Percentiles rank a stretch among this genome's conserved stretches.
phyloP scores from a whole-genome alignment of 2,797 vertebrate genomes.

The Ambastaia sidthimunki region DNA sequence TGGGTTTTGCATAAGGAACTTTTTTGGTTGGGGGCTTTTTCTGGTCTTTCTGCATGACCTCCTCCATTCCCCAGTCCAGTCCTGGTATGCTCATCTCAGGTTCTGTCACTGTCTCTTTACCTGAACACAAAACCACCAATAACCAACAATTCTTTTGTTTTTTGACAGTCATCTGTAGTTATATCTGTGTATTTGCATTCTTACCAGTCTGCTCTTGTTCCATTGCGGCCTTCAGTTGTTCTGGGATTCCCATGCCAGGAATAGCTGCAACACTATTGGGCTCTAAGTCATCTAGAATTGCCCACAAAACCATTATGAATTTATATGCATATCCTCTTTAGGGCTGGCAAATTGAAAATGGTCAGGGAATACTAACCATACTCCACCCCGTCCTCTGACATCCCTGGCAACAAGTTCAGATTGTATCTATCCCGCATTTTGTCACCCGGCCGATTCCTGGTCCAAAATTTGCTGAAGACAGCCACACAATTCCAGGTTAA shows the following conservation, averaged over 20 bases:
- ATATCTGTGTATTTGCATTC: slow-evolving; percentile 49
- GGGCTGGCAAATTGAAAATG: not conserved
- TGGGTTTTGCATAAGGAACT: slow-evolving; percentile 97
- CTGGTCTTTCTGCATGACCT: slow-evolving; percentile 94
- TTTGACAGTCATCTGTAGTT: not conserved
- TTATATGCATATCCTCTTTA: not conserved
- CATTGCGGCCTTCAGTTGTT: slow-evolving; percentile 95
- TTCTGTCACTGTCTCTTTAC: slow-evolving; percentile 87
- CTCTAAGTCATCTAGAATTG: slow-evolving; percentile 88
- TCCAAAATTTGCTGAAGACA: slow-evolving; percentile 94
- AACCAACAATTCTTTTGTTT: not conserved
- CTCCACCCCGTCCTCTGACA: slow-evolving; percentile 97
- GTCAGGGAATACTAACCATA: slow-evolving; percentile 84
- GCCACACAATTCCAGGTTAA: not conserved
- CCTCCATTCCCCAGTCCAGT: slow-evolving; percentile 98
- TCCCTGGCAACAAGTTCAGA: slow-evolving; percentile 93
- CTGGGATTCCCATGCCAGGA: slow-evolving; percentile 98
- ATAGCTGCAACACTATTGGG: slow-evolving; percentile 93
- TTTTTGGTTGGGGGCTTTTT: slow-evolving; percentile 99
- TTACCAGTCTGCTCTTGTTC: slow-evolving; percentile 96
- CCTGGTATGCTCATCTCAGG: slow-evolving; percentile 98
- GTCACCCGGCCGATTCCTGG: slow-evolving; percentile 94
- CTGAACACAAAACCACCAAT: slow-evolving; percentile 55
- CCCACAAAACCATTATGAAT: not conserved
- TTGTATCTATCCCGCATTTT: slow-evolving; percentile 99